Conservation (phyloP, 2,797 vertebrate species). For the Pachyuromys duprasi region DNA sequence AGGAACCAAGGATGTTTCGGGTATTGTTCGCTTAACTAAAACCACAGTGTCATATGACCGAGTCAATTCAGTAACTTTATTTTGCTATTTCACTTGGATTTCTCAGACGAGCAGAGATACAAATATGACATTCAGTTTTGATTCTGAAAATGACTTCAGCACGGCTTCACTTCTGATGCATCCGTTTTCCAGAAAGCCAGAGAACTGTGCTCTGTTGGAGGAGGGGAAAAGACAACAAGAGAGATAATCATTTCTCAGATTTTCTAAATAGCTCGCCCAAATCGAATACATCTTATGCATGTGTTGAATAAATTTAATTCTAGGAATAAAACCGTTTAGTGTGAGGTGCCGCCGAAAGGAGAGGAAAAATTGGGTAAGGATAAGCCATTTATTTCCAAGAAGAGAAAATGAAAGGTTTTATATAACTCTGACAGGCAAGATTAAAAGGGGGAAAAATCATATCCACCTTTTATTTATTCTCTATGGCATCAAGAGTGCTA, state of each 20-base stretch:
- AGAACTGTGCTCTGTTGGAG: constrained; percentile 84
- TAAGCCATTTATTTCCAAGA: constrained; percentile 9
- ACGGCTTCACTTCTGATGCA: constrained; percentile 82
- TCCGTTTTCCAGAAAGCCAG: constrained; percentile 84
- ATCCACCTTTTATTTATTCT: not conserved
- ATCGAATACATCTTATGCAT: constrained; percentile 30
- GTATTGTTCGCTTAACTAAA: not conserved
- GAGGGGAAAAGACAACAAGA: constrained; percentile 23
- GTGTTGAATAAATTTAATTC: constrained; percentile 17
- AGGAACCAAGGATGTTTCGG: not conserved
- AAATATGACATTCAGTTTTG: not conserved
- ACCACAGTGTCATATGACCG: fast-evolving
- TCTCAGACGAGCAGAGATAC: constrained; percentile 11
- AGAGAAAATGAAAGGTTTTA: constrained; percentile 55
- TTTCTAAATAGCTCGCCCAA: constrained; percentile 34
- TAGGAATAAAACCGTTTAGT: constrained; percentile 3
- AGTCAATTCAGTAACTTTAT: constrained; percentile 67
- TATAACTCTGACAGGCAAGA: constrained; percentile 41
- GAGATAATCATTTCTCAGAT: constrained; percentile 49
- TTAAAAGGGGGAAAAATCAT: not conserved
- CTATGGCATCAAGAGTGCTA: fast-evolving
- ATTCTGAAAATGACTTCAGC: constrained; percentile 67
- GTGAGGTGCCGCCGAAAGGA: not conserved
- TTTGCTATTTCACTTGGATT: constrained; percentile 26
- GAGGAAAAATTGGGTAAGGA: not conserved